These are phyloP conservation scores for Platysternon megacephalum DNA, from an alignment of 2,113 vertebrate species.

Conservation along the genomic window DNA sequence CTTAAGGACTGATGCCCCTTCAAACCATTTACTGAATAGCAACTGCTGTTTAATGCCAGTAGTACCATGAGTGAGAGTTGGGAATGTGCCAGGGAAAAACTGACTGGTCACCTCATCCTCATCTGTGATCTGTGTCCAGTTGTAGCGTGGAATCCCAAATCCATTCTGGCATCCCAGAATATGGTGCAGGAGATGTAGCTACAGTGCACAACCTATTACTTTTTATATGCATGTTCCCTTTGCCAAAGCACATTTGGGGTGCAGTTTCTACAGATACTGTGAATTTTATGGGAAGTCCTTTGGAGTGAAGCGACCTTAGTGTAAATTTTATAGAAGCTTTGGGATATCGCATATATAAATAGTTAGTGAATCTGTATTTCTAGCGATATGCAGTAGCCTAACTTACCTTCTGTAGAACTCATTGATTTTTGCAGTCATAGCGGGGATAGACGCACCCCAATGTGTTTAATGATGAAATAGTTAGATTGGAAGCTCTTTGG, in stretches of 20 bases:
- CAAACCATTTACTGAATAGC: neutral
- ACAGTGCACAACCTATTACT: neutral
- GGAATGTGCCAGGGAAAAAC: neutral
- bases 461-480: neutral
- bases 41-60: neutral
- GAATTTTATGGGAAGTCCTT: neutral
- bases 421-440: neutral
- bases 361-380: neutral
- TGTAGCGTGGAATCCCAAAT: neutral
- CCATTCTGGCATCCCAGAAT: neutral
- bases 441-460: neutral
- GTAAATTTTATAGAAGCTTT: neutral
- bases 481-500: neutral
- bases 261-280: neutral
- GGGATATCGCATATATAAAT: neutral
- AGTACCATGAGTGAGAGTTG: too few relatives aligned
- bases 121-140: neutral
- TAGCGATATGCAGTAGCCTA: neutral
- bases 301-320: neutral
- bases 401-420: neutral
- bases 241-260: neutral
- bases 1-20: neutral
- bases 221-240: neutral
- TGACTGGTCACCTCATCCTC: neutral
- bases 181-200: neutral